A percentile compares a stretch with the other conserved stretches of the same genome.
Evolutionary conservation across 2,888 invertebrate species (phyloP).

Genomic region (Exephanes ischioxanthus): DNA sequence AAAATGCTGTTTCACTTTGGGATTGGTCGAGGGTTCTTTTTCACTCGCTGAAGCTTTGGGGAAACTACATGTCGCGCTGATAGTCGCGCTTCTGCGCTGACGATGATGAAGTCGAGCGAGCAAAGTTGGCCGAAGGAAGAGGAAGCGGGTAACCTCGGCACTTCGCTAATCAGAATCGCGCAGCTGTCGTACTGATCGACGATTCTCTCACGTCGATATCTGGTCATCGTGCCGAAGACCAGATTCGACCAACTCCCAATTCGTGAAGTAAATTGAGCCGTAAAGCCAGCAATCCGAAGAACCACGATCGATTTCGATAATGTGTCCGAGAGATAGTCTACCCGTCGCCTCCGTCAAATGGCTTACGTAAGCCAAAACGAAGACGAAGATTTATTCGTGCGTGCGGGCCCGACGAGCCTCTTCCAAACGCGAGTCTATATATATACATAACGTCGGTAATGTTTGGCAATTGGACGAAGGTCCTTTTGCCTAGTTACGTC

Average conservation of each 20-base stretch:
- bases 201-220: neutral
- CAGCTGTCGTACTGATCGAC: neutral
- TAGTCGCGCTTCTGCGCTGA: too few species aligned
- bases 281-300: neutral
- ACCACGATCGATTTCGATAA: slow-evolving; percentile 51
- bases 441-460: slow-evolving; percentile 66
- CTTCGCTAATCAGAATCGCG: slow-evolving; percentile 7
- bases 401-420: slow-evolving; percentile 48
- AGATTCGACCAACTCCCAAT: neutral
- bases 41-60: neutral
- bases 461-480: slow-evolving; percentile 77
- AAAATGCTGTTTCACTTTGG: neutral
- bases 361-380: slow-evolving; percentile 61
- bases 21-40: neutral
- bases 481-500: slow-evolving; percentile 64
- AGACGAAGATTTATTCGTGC: slow-evolving; percentile 54
- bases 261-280: slow-evolving; percentile 7
- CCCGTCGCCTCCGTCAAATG: slow-evolving; percentile 52
- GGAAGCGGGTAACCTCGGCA: neutral
- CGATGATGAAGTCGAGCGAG: neutral
- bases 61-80: too few species aligned
- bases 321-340: slow-evolving; percentile 28
- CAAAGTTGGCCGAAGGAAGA: neutral
- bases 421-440: slow-evolving; percentile 19
- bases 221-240: neutral